These are phyloP conservation scores for Acanthoscelides obtectus DNA, from an alignment of 2,888 invertebrate species.

Conservation along the genomic window DNA sequence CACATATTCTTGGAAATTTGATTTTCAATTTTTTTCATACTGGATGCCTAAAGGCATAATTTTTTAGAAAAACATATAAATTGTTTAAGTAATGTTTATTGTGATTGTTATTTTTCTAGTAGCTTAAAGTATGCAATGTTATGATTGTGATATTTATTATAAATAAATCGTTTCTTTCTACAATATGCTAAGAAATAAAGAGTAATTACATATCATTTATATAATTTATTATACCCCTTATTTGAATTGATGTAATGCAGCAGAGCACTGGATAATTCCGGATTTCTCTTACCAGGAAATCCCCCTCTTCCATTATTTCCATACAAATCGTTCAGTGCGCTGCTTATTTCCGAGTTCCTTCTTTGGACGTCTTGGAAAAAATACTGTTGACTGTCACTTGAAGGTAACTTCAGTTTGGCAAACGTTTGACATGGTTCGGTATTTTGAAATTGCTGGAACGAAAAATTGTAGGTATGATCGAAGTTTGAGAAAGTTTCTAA, in stretches of 20 bases:
- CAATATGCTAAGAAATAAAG: background rate
- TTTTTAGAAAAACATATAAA: too few species aligned
- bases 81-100: too few species aligned
- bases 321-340: slow-evolving; percentile 17
- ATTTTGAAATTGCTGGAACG: background rate
- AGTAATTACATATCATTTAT: background rate
- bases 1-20: too few species aligned
- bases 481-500: too few species aligned
- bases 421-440: background rate
- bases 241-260: slow-evolving; percentile 12
- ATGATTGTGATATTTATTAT: background rate
- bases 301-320: slow-evolving; percentile 5
- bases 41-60: too few species aligned
- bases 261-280: slow-evolving; percentile 17
- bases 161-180: too few species aligned
- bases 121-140: background rate
- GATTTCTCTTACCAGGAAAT: slow-evolving; percentile 18
- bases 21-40: too few species aligned
- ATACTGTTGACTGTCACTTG: background rate
- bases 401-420: background rate
- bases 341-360: slow-evolving; percentile 19
- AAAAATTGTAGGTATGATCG: too few species aligned
- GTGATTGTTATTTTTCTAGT: background rate
- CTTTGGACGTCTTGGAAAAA: slow-evolving; percentile 9
- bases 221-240: background rate